A percentile compares a stretch with the other conserved stretches of the same genome.
Conservation (phyloP, 2,113 vertebrate species). For the Blennius ocellaris region DNA sequence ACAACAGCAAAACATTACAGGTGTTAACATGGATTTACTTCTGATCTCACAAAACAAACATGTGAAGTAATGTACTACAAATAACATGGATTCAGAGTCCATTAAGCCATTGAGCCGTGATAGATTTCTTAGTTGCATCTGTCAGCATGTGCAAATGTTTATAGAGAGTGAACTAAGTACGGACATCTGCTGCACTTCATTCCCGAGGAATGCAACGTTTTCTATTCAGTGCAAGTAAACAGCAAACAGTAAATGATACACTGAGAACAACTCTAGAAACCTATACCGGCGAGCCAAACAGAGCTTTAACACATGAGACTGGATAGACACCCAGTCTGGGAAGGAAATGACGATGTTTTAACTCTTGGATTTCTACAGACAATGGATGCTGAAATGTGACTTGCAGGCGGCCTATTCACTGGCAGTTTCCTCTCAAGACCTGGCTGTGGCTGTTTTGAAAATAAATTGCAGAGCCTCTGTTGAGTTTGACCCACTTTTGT, state of each 20-base stretch:
- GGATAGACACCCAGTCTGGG: conserved; percentile 17
- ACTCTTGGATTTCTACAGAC: conserved; percentile 12
- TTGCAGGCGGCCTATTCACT: conserved; percentile 3
- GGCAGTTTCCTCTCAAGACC: conserved; percentile 20
- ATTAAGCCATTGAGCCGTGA: background rate
- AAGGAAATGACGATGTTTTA: conserved; percentile 18
- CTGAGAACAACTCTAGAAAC: background rate
- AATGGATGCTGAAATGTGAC: conserved; percentile 21
- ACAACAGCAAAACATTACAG: too few species aligned
- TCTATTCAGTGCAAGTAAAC: conserved; percentile 20
- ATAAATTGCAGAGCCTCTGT: conserved; percentile 35
- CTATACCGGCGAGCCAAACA: background rate
- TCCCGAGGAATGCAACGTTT: conserved; percentile 7
- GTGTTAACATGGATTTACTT: too few species aligned
- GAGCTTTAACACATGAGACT: background rate
- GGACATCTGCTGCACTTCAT: conserved; percentile 30
- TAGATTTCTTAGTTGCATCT: conserved; percentile 16
- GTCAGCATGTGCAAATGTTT: conserved; percentile 30
- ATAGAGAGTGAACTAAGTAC: conserved; percentile 19
- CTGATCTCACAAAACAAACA: too few species aligned
- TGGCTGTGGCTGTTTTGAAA: conserved; percentile 50
- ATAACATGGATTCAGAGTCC: background rate
- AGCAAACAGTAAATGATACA: background rate
- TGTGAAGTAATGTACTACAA: too few species aligned
- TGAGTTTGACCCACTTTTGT: conserved; percentile 64